Base-by-base conservation (phyloP, 1,140 invertebrate species). In the Seison nebaliae region DNA sequence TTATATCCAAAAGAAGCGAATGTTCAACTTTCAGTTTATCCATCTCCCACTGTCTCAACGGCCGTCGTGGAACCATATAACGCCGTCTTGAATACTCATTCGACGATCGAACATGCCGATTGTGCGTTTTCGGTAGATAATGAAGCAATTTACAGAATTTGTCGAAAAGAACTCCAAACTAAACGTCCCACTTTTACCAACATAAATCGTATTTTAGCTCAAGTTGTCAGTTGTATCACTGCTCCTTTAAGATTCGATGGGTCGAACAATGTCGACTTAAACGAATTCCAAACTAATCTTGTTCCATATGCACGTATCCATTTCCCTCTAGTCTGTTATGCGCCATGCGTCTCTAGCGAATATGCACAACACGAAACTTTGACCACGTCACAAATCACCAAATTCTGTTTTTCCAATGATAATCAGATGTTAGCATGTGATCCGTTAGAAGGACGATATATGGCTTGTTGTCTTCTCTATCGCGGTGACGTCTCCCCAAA, bases 371-470 rank as follows among this genome's bases (percentile, higher is more conserved):
- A 14, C 11, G 21, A 43, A 16, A 18, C 20, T 12, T 12, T 11
- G 12, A 22, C 3, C 15, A 43, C 76, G 31, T 18, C n/a, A 20
- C 14, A 5, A 38, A 9, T 20, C 3, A 32, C 23, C 4, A 2
- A 21, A 46, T 68, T 72, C 8, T 77, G 74, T 57, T 79, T 79
- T 59, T 74, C 77, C 53, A 72, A 74, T 18, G 69, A 71, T 47
- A 79, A 77, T 62, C 76, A 79, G 65, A 77, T 79, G 73, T 74
- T 79, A 12, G 79, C 78, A 56, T 78, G 76, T 55, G 74, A 79
- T 53, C 75, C 76, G 6, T 66, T 74, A 46, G 71, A 76, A 54
- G 76, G 75, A 40, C 79, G 80, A 53, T 80, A 78, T 65, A 79
- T 80, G 75, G 74, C 74, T 14, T 51, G 49, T 30, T 51, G 47